Evolutionary conservation across 2,888 invertebrate species (phyloP).

Genomic region (Leucophora obtusa): DNA sequence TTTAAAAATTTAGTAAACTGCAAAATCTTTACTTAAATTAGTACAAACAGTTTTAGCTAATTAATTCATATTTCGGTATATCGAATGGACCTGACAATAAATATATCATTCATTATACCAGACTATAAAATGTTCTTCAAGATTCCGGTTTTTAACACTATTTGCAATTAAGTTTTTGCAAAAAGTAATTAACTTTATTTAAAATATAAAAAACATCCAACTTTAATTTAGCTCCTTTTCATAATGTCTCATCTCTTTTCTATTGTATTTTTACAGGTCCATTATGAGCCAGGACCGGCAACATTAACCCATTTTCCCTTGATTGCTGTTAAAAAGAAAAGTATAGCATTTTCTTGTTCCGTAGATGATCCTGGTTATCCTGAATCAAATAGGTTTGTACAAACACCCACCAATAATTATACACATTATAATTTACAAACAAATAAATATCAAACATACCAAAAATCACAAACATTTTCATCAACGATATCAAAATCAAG

Average conservation of each 20-base stretch:
- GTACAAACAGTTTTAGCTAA: too few species aligned
- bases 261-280: constrained; percentile 69
- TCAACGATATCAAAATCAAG: constrained; percentile 51
- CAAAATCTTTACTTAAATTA: too few species aligned
- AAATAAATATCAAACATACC: constrained; percentile 52
- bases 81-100: too few species aligned
- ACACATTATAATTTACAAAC: constrained; percentile 47
- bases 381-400: constrained; percentile 79
- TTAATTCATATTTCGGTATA: too few species aligned
- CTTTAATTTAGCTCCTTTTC: too few species aligned
- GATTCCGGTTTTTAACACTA: too few species aligned
- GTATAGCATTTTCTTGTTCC: constrained; percentile 89
- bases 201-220: too few species aligned
- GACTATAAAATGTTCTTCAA: too few species aligned
- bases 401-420: constrained; percentile 21
- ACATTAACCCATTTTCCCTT: constrained; percentile 86
- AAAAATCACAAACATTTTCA: constrained; percentile 53
- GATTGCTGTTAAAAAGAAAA: constrained; percentile 89
- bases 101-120: too few species aligned
- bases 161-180: too few species aligned
- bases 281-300: constrained; percentile 90
- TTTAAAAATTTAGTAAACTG: too few species aligned
- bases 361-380: constrained; percentile 92
- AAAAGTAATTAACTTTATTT: too few species aligned
- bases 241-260: neutral